Percentiles rank a stretch among this genome's conserved stretches.
These are phyloP conservation scores for Resseliella maxima DNA, from an alignment of 2,888 invertebrate species.

Conservation along the genomic window DNA sequence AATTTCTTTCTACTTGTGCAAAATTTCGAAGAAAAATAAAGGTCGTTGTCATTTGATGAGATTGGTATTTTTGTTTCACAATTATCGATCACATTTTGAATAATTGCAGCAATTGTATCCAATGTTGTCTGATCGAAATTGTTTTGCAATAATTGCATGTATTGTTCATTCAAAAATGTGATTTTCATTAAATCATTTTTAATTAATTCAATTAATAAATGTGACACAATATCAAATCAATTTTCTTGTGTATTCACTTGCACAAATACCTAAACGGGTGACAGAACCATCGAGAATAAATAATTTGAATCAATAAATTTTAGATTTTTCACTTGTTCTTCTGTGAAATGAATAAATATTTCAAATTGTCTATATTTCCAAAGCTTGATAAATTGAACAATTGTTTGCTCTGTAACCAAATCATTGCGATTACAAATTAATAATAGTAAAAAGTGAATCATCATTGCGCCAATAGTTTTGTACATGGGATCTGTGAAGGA, in stretches of 20 bases:
- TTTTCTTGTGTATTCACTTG: conserved; percentile 60
- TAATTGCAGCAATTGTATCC: not conserved
- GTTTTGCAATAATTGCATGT: conserved; percentile 75
- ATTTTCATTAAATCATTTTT: conserved; percentile 71
- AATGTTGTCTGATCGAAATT: conserved; percentile 71
- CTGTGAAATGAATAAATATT: conserved; percentile 15
- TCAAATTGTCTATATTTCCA: conserved; percentile 26
- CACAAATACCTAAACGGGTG: conserved; percentile 55
- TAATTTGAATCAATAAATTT: conserved; percentile 42
- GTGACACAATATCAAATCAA: conserved; percentile 68
- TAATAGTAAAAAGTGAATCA: conserved; percentile 64
- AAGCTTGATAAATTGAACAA: conserved; percentile 22
- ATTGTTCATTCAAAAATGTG: conserved; percentile 75
- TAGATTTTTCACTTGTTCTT: not conserved
- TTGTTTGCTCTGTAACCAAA: conserved; percentile 10
- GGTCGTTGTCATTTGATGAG: not conserved
- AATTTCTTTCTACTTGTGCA: too few relatives aligned
- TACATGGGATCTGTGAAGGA: conserved; percentile 61
- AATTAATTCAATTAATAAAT: conserved; percentile 69
- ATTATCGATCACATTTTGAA: conserved; percentile 16
- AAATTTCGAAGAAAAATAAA: too few relatives aligned
- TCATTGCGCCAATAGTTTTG: conserved; percentile 62
- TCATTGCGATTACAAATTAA: conserved; percentile 59
- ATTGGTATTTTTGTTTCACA: not conserved
- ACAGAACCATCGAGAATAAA: conserved; percentile 58